Evolutionary conservation across 2,888 invertebrate species (phyloP).

Genomic region (Cotesia congregata): DNA sequence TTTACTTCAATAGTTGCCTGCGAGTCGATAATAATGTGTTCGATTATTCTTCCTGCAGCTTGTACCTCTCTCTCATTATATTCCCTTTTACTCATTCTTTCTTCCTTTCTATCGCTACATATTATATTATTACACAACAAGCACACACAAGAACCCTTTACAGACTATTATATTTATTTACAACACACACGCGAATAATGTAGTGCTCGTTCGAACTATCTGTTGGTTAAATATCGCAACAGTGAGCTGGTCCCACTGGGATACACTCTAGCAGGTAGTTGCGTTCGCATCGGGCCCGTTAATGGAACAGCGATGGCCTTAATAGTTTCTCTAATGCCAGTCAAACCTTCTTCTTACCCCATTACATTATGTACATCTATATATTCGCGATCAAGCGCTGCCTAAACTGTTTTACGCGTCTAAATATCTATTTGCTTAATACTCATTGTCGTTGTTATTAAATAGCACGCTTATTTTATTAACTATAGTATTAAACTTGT

Average conservation of each 20-base stretch:
- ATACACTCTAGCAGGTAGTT: background rate
- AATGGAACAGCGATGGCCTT: conserved; percentile 21
- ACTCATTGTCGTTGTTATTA: background rate
- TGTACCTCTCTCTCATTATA: background rate
- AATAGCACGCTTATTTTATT: background rate
- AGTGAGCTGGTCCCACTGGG: conserved; percentile 16
- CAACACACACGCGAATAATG: background rate
- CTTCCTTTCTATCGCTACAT: background rate
- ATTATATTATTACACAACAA: background rate
- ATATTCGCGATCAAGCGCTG: background rate
- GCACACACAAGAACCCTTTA: background rate
- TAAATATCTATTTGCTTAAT: background rate
- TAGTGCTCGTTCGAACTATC: background rate
- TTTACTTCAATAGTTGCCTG: conserved; percentile 6
- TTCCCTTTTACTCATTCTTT: background rate
- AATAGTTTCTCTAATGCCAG: conserved; percentile 27
- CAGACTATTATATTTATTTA: conserved; percentile 16
- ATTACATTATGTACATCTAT: background rate
- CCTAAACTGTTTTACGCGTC: background rate
- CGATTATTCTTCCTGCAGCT: conserved; percentile 19
- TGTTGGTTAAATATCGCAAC: background rate
- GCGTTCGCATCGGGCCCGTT: conserved; percentile 19
- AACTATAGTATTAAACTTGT: too few relatives aligned
- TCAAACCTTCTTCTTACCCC: conserved; percentile 25
- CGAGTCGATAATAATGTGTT: conserved; percentile 33